Base-by-base conservation (phyloP, 2,797 vertebrate species). In the Chrosomus eos region DNA sequence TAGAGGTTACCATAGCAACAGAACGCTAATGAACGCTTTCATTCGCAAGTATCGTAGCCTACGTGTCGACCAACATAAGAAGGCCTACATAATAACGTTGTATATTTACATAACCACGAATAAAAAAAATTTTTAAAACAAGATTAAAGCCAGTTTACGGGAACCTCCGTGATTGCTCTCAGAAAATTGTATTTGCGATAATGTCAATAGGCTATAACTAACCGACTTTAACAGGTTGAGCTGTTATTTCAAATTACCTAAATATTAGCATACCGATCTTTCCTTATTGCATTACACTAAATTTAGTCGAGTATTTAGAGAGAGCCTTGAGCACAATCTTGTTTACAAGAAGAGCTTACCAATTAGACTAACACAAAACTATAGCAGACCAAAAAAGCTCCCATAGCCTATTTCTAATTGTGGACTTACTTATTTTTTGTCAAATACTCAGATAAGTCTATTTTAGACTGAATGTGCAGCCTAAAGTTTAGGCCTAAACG, bases 261-360 rank as follows among this genome's bases (percentile, higher is more conserved):
- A 95, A 94, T 95, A 96, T 97, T 97, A 97, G 80, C 83, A 82
- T 82, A 95, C 94, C 93, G 95, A 96, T 96, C 96, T 94, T 91
- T 92, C 91, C 93, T 94, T 92, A 90, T 97, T 95, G 94, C 90
- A 89, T 94, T 96, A 96, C 92, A 93, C 91, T 90, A 96, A 95
- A 94, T 93, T 89, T 64, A 85, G 92, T 80, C 82, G 84, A 92
- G 94, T 93, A 92, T 92, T 94, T 93, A 79, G 62, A 66, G 10
- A 48, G 19, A 45, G 77, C 77, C 77, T 66, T 48, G 66, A 72
- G 76, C 76, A 53, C 38, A 60, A 71, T 48, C 53, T 70, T 68
- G 82, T 78, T 84, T 78, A 79, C 38, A 62, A 81, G 51, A 66
- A 48, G 13, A 66, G 43, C 43, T 45, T 16, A 33, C 77, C 19